Evolutionary conservation across 2,888 invertebrate species (phyloP).

Genomic region (Pammene aurita): DNA sequence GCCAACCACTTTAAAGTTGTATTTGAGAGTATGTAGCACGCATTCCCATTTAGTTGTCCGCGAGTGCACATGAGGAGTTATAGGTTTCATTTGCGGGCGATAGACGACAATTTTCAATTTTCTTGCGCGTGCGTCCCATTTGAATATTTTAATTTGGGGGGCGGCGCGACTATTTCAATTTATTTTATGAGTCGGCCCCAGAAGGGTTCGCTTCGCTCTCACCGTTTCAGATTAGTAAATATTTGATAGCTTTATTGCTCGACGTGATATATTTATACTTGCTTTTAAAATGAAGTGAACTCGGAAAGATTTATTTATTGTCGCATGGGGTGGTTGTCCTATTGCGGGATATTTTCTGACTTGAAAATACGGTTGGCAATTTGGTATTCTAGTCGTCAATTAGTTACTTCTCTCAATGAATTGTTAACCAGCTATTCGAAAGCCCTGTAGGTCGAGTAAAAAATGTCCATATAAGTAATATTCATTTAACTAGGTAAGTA

Average conservation of each 20-base stretch:
- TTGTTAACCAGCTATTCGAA: too few species aligned
- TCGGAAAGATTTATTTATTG: conserved; percentile 49
- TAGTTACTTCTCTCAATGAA: neutral
- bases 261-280: conserved; percentile 76
- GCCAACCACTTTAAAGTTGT: neutral
- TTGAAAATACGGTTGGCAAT: conserved; percentile 29
- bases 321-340: conserved; percentile 41
- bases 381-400: conserved; percentile 8
- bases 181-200: conserved; percentile 81
- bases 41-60: conserved; percentile 52
- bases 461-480: too few species aligned
- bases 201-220: conserved; percentile 79
- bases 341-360: conserved; percentile 42
- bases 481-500: too few species aligned
- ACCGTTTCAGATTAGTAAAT: conserved; percentile 82
- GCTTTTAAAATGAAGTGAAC: conserved; percentile 69
- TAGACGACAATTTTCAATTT: conserved; percentile 84
- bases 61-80: conserved; percentile 77
- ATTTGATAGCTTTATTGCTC: conserved; percentile 83
- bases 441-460: too few species aligned
- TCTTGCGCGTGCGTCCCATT: conserved; percentile 84
- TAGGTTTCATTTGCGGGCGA: conserved; percentile 84
- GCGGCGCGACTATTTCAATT: conserved; percentile 84
- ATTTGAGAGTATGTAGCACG: too few species aligned
- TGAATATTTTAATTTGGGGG: conserved; percentile 84